A percentile compares a stretch with the other conserved stretches of the same genome.
Evolutionary conservation across 2,113 vertebrate species (phyloP).

Genomic region (Lampris megalopsis): DNA sequence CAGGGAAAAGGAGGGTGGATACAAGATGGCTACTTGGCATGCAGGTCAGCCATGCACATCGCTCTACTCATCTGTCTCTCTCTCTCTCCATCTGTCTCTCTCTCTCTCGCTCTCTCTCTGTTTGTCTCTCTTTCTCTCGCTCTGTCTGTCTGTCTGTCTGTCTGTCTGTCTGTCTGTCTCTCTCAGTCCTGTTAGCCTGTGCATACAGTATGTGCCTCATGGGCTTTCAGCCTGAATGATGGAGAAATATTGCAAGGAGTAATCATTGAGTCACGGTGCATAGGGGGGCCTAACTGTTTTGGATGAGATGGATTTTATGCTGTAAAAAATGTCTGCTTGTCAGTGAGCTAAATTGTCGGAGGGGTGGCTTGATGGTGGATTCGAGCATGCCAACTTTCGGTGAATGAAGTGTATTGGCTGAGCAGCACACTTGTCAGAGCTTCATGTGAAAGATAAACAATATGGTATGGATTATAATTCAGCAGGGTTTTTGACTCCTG

Average conservation of each 20-base stretch:
- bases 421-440: conserved; percentile 4
- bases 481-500: conserved; percentile 31
- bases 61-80: conserved; percentile 45
- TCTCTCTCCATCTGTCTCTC: neutral
- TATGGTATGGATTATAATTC: conserved; percentile 27
- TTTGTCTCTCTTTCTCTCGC: conserved; percentile 10
- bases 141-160: conserved; percentile 22
- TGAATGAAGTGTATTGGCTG: conserved; percentile 1
- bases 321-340: conserved; percentile 51
- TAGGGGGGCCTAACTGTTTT: conserved; percentile 54
- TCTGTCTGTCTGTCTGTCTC: neutral
- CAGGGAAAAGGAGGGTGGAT: conserved; percentile 59
- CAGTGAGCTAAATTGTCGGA: conserved; percentile 48
- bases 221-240: conserved; percentile 57
- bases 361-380: conserved; percentile 25
- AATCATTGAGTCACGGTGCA: conserved; percentile 62
- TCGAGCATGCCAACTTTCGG: conserved; percentile 17
- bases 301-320: conserved; percentile 54
- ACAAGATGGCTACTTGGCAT: conserved; percentile 78
- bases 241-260: conserved; percentile 59
- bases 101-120: neutral
- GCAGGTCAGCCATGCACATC: conserved; percentile 69
- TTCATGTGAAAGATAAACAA: neutral
- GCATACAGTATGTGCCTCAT: conserved; percentile 14
- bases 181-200: neutral